Evolutionary conservation across 2,113 vertebrate genomes (phyloP).

Genomic region (Gymnarchus niloticus): DNA sequence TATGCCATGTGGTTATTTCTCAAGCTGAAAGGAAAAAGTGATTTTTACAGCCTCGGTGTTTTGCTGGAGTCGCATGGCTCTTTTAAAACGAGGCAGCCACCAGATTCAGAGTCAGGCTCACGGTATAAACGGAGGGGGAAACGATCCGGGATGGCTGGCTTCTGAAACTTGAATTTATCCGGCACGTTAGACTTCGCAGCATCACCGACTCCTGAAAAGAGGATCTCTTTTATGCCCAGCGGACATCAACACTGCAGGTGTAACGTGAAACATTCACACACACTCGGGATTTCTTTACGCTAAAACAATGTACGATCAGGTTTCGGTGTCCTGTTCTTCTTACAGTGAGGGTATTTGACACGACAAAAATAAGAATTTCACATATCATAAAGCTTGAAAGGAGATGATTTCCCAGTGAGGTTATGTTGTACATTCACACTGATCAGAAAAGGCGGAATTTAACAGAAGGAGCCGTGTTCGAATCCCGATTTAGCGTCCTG

Average conservation of each 20-base stretch:
- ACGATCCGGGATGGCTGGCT: not conserved
- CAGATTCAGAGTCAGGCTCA: not conserved
- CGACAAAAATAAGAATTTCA: not conserved
- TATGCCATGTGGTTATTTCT: not conserved
- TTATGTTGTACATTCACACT: not conserved
- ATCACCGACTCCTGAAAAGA: not conserved
- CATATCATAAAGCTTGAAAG: not conserved
- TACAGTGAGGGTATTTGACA: not conserved
- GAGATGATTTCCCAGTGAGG: not conserved
- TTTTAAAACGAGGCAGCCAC: not conserved
- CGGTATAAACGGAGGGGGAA: not conserved
- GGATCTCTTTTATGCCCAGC: not conserved
- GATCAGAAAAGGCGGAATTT: not conserved
- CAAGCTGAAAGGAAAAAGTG: not conserved
- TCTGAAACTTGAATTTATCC: not conserved
- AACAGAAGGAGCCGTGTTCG: not conserved
- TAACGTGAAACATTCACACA: not conserved
- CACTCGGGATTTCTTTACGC: not conserved
- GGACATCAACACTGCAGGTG: not conserved
- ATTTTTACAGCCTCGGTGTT: not conserved
- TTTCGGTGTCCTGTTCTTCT: not conserved
- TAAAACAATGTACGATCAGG: not conserved
- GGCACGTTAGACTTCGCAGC: not conserved
- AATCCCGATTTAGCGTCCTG: not conserved
- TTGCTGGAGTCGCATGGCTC: not conserved